Evolutionary conservation across 2,888 invertebrate genomes (phyloP).

Genomic region (Habroteleia sp.): DNA sequence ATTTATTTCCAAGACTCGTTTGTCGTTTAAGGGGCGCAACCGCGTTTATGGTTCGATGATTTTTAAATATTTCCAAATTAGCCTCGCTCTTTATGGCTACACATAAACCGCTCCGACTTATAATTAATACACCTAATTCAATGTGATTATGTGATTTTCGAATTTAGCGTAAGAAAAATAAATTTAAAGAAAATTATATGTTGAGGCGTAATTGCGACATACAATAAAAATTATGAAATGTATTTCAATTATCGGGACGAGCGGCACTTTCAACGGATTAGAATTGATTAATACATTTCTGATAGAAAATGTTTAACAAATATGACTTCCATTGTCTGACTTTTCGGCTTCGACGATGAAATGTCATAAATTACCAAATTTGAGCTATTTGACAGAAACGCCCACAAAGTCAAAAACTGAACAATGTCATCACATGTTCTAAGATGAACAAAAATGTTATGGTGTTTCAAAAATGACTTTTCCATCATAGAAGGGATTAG

Average conservation of each 20-base stretch:
- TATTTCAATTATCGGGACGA: too few relatives aligned
- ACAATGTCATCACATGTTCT: conserved; percentile 23
- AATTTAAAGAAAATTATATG: too few relatives aligned
- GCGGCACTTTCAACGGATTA: too few relatives aligned
- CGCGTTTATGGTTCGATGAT: conserved; percentile 27
- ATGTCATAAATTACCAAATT: conserved; percentile 11
- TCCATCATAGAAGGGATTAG: conserved; percentile 41
- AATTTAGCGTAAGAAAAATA: too few relatives aligned
- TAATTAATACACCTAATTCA: conserved; percentile 20
- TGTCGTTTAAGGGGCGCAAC: conserved; percentile 9
- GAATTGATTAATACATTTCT: too few relatives aligned
- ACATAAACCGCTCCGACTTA: conserved; percentile 4
- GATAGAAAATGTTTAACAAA: too few relatives aligned
- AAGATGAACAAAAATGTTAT: conserved; percentile 2
- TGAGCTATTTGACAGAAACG: conserved; percentile 18
- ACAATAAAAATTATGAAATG: too few relatives aligned
- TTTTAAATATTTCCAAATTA: conserved; percentile 35
- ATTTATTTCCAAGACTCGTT: conserved; percentile 26
- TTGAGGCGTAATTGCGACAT: too few relatives aligned
- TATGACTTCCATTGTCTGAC: too few relatives aligned
- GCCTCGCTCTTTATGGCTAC: conserved; percentile 13
- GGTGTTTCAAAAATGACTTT: conserved; percentile 38
- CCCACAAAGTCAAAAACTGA: conserved; percentile 34
- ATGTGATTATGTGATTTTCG: conserved; percentile 5
- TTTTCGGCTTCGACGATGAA: background rate